Evolutionary conservation across 2,113 vertebrate genomes (phyloP), one percentile per base, ranked within the genome.

Genomic region (chimpanzee (Pan troglodytes)): DNA sequence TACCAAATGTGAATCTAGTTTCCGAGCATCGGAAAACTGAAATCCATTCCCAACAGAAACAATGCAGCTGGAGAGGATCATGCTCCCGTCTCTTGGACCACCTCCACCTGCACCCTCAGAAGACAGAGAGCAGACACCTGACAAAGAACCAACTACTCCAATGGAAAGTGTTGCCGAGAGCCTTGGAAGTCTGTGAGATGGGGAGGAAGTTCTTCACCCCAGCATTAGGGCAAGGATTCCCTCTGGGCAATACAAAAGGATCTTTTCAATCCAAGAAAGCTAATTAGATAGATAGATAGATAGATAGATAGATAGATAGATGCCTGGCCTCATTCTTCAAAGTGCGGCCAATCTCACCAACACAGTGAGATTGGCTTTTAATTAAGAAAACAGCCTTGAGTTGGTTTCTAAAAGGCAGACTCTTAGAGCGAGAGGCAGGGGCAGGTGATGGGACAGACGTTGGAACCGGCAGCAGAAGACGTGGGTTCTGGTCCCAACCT

Each of bases 51-150:
- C 70, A 10, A 9, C 25, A 57, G 25, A 61, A 57, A 25, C 8
- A 14, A 6, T 1, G 9, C 27, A 25, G 23, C 20, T 23, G 23
- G 5, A n/a, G n/a, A 10, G 4, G 0, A 0, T 25, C 27, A 50
- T 32, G 48, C 45, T 3, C 43, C 4, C 73, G 43, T 30, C 10
- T 55, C 61, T 18, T 27, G 23, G 50, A 38, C n/a, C 50, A 22
- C 2, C 16, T 45, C 17, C 1, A 13, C 43, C 67, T 61, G 35
- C 10, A 14, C 5, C n/a, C 30, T 52, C 32, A 10, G 87, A 35
- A 59, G 43, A 72, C 48, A 38, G 72, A 85, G 8, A 72, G 43
- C 30, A 64, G 81, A 45, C 7, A 32, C 11, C 95, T 52, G 32
- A 50, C 70, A 23, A 35, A 57, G 45, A 10, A 23, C 75, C 86